Evolutionary conservation across 1,140 invertebrate genomes (phyloP).

Genomic region (Halictus rubicundus): DNA sequence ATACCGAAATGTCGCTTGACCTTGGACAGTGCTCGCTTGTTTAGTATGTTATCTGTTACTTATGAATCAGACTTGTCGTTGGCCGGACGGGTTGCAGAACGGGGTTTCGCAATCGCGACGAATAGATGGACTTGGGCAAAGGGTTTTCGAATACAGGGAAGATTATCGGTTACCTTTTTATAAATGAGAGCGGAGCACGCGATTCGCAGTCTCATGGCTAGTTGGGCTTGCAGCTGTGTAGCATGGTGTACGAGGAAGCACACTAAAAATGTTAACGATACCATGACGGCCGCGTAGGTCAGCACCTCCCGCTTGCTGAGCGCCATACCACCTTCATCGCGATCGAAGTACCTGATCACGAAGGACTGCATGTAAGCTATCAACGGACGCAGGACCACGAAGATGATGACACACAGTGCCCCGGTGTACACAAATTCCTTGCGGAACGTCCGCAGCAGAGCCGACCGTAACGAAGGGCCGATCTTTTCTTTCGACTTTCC

Average conservation of each 20-base stretch:
- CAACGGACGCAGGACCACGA: neutral
- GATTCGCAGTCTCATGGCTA: constrained; percentile 83
- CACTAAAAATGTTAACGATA: constrained; percentile 65
- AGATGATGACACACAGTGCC: neutral
- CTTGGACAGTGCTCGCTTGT: no score
- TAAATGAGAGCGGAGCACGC: constrained; percentile 84
- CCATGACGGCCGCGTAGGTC: constrained; percentile 72
- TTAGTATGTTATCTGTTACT: no score
- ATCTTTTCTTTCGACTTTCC: neutral
- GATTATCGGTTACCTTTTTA: constrained; percentile 80
- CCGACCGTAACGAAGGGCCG: neutral
- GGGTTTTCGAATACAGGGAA: no score
- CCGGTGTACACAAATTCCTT: neutral
- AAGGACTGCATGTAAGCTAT: neutral
- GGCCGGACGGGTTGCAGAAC: no score
- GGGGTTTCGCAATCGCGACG: no score
- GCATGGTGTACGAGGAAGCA: constrained; percentile 79
- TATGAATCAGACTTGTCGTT: no score
- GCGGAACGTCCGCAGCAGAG: neutral
- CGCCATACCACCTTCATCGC: neutral
- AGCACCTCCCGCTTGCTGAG: constrained; percentile 68
- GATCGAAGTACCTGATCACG: neutral
- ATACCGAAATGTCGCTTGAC: no score
- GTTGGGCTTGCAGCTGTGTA: constrained; percentile 75
- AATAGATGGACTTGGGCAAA: no score